Percentiles rank a stretch among this genome's conserved stretches.
Evolutionary conservation across 2,113 vertebrate species (phyloP).

Genomic region (Hemichromis elongatus): DNA sequence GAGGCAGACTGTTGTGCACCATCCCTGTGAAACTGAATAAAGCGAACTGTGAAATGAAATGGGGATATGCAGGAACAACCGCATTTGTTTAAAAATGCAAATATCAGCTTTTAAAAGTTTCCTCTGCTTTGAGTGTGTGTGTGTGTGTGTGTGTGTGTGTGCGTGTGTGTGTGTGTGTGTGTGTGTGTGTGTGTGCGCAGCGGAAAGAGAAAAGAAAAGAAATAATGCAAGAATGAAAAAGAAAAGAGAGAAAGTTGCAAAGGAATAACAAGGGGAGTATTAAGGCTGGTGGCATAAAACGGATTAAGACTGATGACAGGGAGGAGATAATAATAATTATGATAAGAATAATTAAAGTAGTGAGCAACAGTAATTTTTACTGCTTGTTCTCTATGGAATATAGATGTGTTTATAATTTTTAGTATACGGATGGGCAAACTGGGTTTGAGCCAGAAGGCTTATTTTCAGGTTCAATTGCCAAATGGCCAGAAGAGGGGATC

Average conservation of each 20-base stretch:
- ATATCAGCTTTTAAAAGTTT: neutral
- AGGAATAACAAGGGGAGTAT: neutral
- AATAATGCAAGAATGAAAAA: neutral
- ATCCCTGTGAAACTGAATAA: neutral
- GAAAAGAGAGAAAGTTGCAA: neutral
- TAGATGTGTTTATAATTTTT: neutral
- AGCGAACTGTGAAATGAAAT: neutral
- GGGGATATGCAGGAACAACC: neutral
- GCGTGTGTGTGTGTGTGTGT: neutral
- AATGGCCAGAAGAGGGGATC: rapidly evolving
- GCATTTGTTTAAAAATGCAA: neutral
- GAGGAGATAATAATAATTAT: neutral
- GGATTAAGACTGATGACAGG: neutral
- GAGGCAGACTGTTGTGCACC: neutral
- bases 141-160: neutral
- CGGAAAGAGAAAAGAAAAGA: neutral
- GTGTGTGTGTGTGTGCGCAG: neutral
- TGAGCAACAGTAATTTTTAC: neutral
- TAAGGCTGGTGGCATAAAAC: neutral
- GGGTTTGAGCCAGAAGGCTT: neutral
- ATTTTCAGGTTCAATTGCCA: neutral
- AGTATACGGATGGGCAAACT: neutral
- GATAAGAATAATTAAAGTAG: neutral
- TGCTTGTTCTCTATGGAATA: neutral
- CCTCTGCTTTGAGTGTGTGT: neutral